These are phyloP conservation scores for Himantopus leucocephalus DNA, from an alignment of 2,113 vertebrate genomes.

Conservation along the genomic window DNA sequence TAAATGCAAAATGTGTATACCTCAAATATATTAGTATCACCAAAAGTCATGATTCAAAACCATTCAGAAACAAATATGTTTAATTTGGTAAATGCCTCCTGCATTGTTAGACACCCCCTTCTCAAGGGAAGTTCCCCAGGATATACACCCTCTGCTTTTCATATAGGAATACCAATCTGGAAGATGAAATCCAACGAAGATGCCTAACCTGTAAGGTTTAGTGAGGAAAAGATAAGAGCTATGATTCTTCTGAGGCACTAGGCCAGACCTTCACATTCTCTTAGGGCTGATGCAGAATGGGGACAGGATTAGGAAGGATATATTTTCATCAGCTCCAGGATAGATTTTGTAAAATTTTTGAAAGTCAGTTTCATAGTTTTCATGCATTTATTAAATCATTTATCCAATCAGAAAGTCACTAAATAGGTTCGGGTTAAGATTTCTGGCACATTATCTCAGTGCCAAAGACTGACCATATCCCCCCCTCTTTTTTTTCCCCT, in stretches of 20 bases:
- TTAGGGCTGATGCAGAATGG: background rate
- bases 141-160: background rate
- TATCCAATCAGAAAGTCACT: background rate
- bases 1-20: background rate
- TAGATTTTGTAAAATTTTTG: background rate
- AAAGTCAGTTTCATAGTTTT: background rate
- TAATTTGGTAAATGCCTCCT: background rate
- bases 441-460: background rate
- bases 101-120: background rate
- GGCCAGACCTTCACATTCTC: background rate
- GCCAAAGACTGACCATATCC: background rate
- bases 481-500: rapidly evolving
- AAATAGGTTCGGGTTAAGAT: background rate
- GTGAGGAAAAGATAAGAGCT: background rate
- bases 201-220: background rate
- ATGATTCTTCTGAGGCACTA: background rate
- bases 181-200: background rate
- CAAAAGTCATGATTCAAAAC: background rate
- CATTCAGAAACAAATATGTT: background rate
- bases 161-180: background rate
- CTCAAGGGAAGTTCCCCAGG: background rate
- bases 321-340: background rate
- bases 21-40: background rate
- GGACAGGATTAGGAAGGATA: background rate
- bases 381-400: background rate